phyloP scores from a whole-genome alignment of 2,113 vertebrate species.

The Oryctolagus cuniculus region mOryCun1.1 NC_091433.1:20984501-20985000 shows the following conservation, averaged over 20 bases:
- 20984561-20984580: no score
- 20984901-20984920: neutral
- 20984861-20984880: neutral
- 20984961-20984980: fast-evolving
- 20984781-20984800: neutral
- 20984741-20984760: neutral
- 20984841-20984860: neutral
- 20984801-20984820: neutral
- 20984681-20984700: conserved; percentile 16
- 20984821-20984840: neutral
- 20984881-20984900: neutral
- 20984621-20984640: neutral
- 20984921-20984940: no score
- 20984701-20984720: neutral
- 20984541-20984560: neutral
- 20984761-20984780: neutral
- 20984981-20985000: neutral
- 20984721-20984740: neutral
- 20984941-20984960: neutral
- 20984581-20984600: neutral
- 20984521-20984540: neutral
- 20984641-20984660: neutral
- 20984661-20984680: neutral
- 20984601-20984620: neutral
- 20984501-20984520: neutral